These are phyloP conservation scores for Echinops telfairi DNA, from an alignment of 2,113 vertebrate genomes.

Conservation along the genomic window DNA sequence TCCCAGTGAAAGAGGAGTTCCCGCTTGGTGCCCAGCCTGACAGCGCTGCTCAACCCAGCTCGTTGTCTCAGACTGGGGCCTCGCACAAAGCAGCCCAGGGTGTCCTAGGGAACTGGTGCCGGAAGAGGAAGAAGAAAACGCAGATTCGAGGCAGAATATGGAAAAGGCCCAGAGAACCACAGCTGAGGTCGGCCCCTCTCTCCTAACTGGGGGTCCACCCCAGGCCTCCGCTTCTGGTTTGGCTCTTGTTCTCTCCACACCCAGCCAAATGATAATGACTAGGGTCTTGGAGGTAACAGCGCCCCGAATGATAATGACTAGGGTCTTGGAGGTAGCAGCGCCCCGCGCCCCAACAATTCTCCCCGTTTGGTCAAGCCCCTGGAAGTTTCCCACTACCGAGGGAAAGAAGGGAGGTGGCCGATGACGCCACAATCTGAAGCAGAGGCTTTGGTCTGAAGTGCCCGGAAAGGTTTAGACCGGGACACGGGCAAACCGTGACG, in stretches of 20 bases:
- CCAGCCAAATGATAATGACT: conserved; percentile 47
- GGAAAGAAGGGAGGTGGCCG: conserved; percentile 55
- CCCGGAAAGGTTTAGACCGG: conserved; percentile 21
- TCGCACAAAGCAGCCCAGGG: too few species aligned
- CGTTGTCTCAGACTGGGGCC: too few species aligned
- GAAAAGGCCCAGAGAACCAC: background rate
- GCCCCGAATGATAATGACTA: conserved; percentile 37
- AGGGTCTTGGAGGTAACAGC: conserved; percentile 3
- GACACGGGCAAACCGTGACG: conserved; percentile 53
- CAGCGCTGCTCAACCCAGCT: too few species aligned
- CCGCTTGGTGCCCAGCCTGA: too few species aligned
- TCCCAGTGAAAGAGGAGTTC: background rate
- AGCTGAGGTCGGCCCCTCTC: background rate
- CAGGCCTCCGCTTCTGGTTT: background rate
- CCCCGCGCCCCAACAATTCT: conserved; percentile 37
- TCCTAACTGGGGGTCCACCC: background rate
- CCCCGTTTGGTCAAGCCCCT: conserved; percentile 64
- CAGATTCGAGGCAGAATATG: background rate
- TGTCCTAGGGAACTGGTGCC: background rate
- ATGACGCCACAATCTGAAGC: conserved; percentile 42
- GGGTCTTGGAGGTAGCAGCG: conserved; percentile 24
- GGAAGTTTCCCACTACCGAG: conserved; percentile 60
- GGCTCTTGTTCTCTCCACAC: background rate
- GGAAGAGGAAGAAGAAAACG: background rate
- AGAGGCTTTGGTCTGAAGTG: conserved; percentile 5